These are phyloP conservation scores for Prunella fulvescens DNA, from an alignment of 2,113 vertebrate species.

Conservation along the genomic window DNA sequence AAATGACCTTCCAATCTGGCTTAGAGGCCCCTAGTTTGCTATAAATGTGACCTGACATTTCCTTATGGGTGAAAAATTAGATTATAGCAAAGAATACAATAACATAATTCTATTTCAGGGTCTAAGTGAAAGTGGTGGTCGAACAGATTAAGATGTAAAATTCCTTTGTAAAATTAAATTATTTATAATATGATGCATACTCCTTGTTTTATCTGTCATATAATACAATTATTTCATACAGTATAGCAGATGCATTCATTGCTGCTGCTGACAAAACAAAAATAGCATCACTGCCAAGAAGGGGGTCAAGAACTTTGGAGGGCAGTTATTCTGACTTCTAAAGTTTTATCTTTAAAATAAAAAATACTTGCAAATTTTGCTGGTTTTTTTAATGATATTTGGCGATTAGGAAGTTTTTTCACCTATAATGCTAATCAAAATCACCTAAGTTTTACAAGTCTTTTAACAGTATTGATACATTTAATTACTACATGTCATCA, in stretches of 20 bases:
- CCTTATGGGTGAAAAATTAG: constrained; percentile 75
- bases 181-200: constrained; percentile 77
- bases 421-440: neutral
- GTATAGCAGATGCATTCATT: constrained; percentile 11
- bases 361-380: neutral
- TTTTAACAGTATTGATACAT: neutral
- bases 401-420: neutral
- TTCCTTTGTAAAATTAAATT: constrained; percentile 75
- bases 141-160: constrained; percentile 79
- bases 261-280: constrained; percentile 69
- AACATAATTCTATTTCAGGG: constrained; percentile 77
- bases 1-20: constrained; percentile 72
- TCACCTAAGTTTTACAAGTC: neutral
- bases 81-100: constrained; percentile 75
- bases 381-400: neutral
- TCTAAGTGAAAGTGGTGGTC: constrained; percentile 78
- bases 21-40: constrained; percentile 67
- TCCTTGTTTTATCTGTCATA: constrained; percentile 71
- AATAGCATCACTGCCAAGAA: neutral
- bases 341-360: constrained; percentile 18
- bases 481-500: neutral
- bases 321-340: constrained; percentile 18
- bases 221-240: constrained; percentile 74
- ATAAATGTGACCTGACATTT: constrained; percentile 80
- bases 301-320: neutral